Evolutionary conservation across 2,888 invertebrate genomes (phyloP).

Genomic region (Drosophila testacea): DNA sequence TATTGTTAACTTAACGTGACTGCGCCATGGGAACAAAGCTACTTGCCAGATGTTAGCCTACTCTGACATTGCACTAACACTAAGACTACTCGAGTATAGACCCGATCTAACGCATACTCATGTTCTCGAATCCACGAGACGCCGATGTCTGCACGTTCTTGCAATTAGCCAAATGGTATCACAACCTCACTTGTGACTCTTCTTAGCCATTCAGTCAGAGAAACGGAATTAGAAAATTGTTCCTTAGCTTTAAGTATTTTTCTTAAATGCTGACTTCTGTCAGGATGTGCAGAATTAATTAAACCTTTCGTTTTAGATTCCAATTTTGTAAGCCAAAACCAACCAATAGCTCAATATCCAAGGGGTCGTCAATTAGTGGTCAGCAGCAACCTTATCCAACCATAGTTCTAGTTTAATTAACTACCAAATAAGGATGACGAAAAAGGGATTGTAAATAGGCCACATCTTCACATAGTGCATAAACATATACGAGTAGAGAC

Average conservation of each 20-base stretch:
- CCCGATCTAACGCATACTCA: constrained; percentile 29
- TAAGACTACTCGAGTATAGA: not conserved
- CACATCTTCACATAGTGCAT: not conserved
- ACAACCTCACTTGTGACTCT: constrained; percentile 42
- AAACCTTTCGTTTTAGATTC: not conserved
- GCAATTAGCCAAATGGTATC: constrained; percentile 77
- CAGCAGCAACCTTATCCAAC: constrained; percentile 4
- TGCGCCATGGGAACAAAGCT: constrained; percentile 63
- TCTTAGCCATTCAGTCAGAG: constrained; percentile 7
- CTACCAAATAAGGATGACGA: constrained; percentile 1
- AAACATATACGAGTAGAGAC: constrained; percentile 1
- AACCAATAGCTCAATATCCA: constrained; percentile 53
- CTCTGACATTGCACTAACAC: constrained; percentile 1
- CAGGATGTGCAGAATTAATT: not conserved
- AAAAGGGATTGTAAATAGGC: not conserved
- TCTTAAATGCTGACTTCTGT: not conserved
- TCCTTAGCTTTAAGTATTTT: constrained; percentile 8
- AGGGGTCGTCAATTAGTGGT: constrained; percentile 55
- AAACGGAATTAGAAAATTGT: constrained; percentile 1
- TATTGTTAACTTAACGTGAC: constrained; percentile 81
- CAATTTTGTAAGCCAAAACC: not conserved
- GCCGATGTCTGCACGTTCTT: constrained; percentile 62
- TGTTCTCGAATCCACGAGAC: constrained; percentile 23
- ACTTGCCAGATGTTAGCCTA: constrained; percentile 48
- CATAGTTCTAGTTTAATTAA: constrained; percentile 65